Percentiles rank a stretch among this genome's conserved stretches.
These are phyloP conservation scores for Drosophila diplacantha DNA, from an alignment of 2,888 invertebrate genomes.

Conservation along the genomic window DNA sequence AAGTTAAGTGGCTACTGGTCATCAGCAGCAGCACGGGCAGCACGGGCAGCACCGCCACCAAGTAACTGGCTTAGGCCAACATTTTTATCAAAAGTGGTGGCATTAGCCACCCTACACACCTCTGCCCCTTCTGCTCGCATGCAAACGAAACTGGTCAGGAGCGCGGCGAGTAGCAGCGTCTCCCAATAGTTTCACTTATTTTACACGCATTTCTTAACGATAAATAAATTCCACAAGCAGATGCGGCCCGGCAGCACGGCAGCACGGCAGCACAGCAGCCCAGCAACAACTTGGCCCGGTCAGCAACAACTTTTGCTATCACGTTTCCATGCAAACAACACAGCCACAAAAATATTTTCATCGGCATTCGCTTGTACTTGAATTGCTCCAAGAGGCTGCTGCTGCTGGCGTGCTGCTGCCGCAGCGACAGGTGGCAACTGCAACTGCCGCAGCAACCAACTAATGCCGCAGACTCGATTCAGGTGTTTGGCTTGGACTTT, in stretches of 20 bases:
- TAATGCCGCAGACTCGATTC: constrained; percentile 27
- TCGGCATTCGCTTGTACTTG: constrained; percentile 66
- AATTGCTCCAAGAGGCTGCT: constrained; percentile 43
- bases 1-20: constrained; percentile 73
- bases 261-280: constrained; percentile 36
- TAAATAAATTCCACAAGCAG: constrained; percentile 70
- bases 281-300: constrained; percentile 42
- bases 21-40: constrained; percentile 57
- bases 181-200: constrained; percentile 70
- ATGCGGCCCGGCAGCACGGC: constrained; percentile 45
- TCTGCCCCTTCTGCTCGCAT: neutral
- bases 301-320: constrained; percentile 67
- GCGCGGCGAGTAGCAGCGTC: constrained; percentile 21
- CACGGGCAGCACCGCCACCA: constrained; percentile 19
- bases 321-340: constrained; percentile 69
- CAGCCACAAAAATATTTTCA: constrained; percentile 51
- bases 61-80: constrained; percentile 68
- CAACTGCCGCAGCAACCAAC: constrained; percentile 31
- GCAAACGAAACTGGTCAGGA: constrained; percentile 58
- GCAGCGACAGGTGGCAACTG: constrained; percentile 42
- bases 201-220: constrained; percentile 70
- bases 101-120: constrained; percentile 54
- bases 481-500: constrained; percentile 31
- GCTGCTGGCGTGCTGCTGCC: constrained; percentile 8
- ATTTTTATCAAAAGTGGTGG: constrained; percentile 71